Base-by-base conservation (phyloP, 2,888 invertebrate species). In the Branchellion lobata region DNA sequence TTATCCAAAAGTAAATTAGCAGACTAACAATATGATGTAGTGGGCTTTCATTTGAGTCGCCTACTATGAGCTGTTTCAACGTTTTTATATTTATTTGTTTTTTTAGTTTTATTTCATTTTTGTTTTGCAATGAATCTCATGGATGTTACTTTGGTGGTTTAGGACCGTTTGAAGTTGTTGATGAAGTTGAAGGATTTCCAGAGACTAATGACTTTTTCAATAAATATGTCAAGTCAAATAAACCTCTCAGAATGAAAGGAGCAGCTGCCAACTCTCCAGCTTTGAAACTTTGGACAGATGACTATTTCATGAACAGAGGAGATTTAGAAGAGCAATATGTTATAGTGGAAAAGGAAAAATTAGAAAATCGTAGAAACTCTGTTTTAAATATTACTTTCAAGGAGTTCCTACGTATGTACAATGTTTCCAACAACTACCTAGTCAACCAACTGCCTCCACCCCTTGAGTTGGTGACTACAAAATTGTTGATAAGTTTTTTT, bases 391-490 rank as follows among this genome's bases (percentile, higher is more conserved):
- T 87, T 84, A 74, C 83, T 53, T 86, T 87, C 78, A 78, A 82
- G 68, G 84, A 86, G 33, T 87, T 87, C 84, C 82, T 87, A 2
- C 79, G 81, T 33, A 83, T 80, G 5, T 87, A 87, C 80, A 86
- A 85, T 71, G 74, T 81, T 2, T 84, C 85, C 3, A 84, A 85
- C 24, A 82, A 84, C 69, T 87, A 87, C 80, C 85, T 87, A 86
- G 87, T 87, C 0, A 83, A 85, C 73, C 80, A 81, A 33, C 85
- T 87, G 1, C 87, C 87, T n/a, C 27, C 72, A 0, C 84, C 84
- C 80, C 83, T 87, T 5, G 82, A 84, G 86, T 86, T 47, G 53
- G 31, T 71, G n/a, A 1, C 3, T 21, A 36, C 61, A 14, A 0
- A 24, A 53, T 14, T 78, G 65, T 34, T 78, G 1, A 29, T 73